Evolutionary conservation across 1,140 invertebrate genomes (phyloP), one percentile per base, ranked within the genome.

Genomic region (Pseudomyrmex flavicornis): DNA sequence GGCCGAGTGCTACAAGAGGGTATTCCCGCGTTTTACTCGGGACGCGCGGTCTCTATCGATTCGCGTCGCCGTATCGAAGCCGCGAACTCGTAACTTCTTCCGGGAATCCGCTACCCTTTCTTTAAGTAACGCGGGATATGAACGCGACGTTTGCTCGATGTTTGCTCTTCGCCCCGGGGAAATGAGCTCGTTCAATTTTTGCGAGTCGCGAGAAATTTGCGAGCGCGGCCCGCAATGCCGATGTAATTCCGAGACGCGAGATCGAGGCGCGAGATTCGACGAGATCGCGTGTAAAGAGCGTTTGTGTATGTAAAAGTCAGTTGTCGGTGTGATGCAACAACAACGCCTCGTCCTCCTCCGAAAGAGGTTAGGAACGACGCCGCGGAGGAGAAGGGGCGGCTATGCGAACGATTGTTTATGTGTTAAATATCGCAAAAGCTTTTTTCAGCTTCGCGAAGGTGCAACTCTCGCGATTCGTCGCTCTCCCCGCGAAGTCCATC

Each of bases 31-130:
- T 87, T 76, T 52, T 35, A 59, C 69, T 77, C 59, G 22, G 46
- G 77, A 65, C 56, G 61, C 61, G 56, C 54, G 68, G 61, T 50
- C 69, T 84, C 69, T 88, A 88, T 88, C 86, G 87, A 88, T 88
- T 88, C 82, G 20, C 46, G 61, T 84, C 66, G 80, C 73, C 63
- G 50, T 50, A 58, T 86, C 75, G 59, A 8, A 86, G 66, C 65
- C 76, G 76, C 79, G 65, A 76, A 68, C 66, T 86, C 79, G 52
- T 83, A 83, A 68, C 54, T 26, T 77, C 54, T 77, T 83, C 79
- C 35, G 58, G 50, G 85, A 86, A 87, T 66, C 73, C 4, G 26
- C 58, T 82, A 68, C 65, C 35, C 66, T 80, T 85, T 86, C 83
- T 63, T 61, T 54, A 75, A 70, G 76, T 75, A 75, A 86, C 82